These are phyloP conservation scores for Florisuga fusca DNA, from an alignment of 2,797 vertebrate genomes.

Conservation along the genomic window DNA sequence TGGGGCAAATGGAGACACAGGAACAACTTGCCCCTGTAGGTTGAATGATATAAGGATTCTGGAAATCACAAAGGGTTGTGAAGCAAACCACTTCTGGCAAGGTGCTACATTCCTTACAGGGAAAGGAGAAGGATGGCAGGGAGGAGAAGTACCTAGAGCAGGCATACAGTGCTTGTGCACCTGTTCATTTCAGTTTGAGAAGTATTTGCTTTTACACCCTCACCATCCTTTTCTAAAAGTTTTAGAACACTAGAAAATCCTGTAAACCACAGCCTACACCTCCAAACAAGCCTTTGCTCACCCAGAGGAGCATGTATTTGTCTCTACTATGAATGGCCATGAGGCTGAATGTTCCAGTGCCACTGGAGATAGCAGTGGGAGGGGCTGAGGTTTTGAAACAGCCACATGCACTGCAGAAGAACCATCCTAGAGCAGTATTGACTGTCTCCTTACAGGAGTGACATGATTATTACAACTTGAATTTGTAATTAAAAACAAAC, in stretches of 20 bases:
- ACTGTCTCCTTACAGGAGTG: not conserved
- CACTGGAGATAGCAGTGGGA: not conserved
- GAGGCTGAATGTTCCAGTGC: not conserved
- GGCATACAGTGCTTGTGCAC: not conserved
- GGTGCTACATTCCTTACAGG: not conserved
- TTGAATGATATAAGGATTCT: not conserved
- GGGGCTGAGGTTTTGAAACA: not conserved
- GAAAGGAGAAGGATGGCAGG: not conserved
- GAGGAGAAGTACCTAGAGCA: not conserved
- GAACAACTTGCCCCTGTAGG: not conserved
- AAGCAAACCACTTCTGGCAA: not conserved
- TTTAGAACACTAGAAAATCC: not conserved
- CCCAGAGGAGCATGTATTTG: not conserved
- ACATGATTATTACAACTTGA: not conserved
- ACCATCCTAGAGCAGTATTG: not conserved
- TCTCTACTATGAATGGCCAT: not conserved
- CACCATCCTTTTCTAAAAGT: not conserved
- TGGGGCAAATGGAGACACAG: not conserved
- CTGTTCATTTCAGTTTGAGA: not conserved
- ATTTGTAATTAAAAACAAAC: not conserved
- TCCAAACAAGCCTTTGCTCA: not conserved
- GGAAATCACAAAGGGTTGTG: not conserved
- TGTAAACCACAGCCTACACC: not conserved
- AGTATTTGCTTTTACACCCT: not conserved
- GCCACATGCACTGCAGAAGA: not conserved